Conservation (phyloP, 2,113 vertebrate genomes). For the Pipa parva region DNA sequence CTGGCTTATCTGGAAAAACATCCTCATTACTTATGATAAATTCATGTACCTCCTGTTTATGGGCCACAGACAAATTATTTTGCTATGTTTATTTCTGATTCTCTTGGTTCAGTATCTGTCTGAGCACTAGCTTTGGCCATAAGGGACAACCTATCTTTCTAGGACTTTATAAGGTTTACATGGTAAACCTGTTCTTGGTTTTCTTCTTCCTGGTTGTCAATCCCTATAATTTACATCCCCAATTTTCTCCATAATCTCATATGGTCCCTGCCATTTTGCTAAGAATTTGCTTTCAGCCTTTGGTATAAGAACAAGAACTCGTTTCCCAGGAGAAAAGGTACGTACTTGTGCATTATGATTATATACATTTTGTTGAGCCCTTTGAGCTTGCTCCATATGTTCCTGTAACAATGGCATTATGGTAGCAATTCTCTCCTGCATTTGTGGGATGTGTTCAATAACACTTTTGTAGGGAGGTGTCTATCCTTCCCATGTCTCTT, state of each 20-base stretch:
- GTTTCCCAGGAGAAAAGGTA: background rate
- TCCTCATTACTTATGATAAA: background rate
- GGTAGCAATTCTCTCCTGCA: background rate
- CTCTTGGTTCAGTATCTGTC: background rate
- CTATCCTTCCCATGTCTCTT: background rate
- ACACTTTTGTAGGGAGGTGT: background rate
- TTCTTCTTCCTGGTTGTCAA: background rate
- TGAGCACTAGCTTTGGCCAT: background rate
- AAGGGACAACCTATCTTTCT: background rate
- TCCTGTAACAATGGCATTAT: too few relatives aligned
- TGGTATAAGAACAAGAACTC: background rate
- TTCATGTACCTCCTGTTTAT: background rate
- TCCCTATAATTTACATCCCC: background rate
- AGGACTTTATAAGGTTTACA: background rate
- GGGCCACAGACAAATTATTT: background rate
- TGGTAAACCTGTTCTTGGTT: background rate
- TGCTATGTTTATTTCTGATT: background rate
- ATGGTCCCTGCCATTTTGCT: conserved; percentile 1
- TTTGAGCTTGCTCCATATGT: too few relatives aligned
- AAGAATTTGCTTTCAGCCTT: too few relatives aligned
- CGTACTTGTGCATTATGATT: background rate
- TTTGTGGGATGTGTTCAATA: conserved; percentile 2
- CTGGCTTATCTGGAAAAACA: background rate
- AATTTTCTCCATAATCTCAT: background rate
- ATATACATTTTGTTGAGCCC: background rate